Base-by-base conservation (phyloP, 2,113 vertebrate species). In the Xenus cinereus region DNA sequence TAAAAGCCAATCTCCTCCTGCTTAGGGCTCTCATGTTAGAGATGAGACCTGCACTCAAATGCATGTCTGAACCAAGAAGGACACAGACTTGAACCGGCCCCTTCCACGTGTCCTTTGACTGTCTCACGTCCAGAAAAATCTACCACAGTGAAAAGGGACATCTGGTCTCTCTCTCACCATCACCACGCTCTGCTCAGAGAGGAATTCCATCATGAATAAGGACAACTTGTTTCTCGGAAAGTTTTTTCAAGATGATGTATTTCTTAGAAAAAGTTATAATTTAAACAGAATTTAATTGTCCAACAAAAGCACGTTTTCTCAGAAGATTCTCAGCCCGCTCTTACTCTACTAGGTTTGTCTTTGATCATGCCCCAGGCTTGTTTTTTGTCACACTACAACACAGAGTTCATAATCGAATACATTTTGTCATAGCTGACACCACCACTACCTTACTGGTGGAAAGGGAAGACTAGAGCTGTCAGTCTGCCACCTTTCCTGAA, bases 401-500 rank as follows among this genome's bases (percentile, higher is more conserved):
- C 32, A 54, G 78, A 75, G 87, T 73, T 96, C 84, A 94, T 37
- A 72, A 91, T 72, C 33, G 20, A 71, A 93, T 87, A 59, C 59
- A 57, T 85, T 94, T 93, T 93, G 92, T 96, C 93, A 91, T 7
- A 85, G 93, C 74, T 96, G 92, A 95, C 94, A 94, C 71, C 37
- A 73, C 68, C 79, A 90, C 48, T 93, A 84, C 53, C 74, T 79
- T 14, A 11, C 62, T 89, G 87, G 41, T 66, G 76, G 88, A 71
- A 94, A 66, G 14, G 41, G 74, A 93, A 92, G 84, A 82, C 41
- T 33, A 4, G 53, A 54, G 62, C 77, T 96, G 93, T 91, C 96
- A 92, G 96, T 97, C 95, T 95, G 95, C n/a, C 94, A 97, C 91
- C 81, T 92, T 79, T 69, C 86, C 54, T 82, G 53, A 96, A 95